Evolutionary conservation across 1,140 invertebrate species (phyloP).

Genomic region (Drosophila ficusphila): DNA sequence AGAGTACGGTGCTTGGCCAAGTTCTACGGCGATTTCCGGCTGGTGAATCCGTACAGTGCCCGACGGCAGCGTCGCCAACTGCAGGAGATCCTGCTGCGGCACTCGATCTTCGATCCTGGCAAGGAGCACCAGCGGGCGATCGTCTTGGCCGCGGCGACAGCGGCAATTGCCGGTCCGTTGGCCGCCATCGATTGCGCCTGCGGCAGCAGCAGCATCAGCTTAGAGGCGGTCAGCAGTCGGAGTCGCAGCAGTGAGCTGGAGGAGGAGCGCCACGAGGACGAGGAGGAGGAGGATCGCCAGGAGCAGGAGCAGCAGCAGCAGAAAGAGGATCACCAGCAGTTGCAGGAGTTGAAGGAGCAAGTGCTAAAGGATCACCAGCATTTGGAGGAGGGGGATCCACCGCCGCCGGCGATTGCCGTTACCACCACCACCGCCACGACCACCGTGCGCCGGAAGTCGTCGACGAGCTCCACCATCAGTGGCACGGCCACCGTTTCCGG

Average conservation of each 20-base stretch:
- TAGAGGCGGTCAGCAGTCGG: conserved; percentile 23
- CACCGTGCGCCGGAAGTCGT: conserved; percentile 52
- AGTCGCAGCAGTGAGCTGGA: conserved; percentile 44
- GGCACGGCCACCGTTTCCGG: conserved; percentile 42
- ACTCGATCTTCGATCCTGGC: conserved; percentile 77
- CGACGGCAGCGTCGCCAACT: conserved; percentile 71
- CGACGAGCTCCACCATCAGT: conserved; percentile 37
- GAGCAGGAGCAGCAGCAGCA: conserved; percentile 2
- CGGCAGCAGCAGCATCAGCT: conserved; percentile 35
- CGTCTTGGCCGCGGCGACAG: conserved; percentile 63
- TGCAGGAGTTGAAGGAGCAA: neutral
- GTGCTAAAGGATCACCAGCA: too few species aligned
- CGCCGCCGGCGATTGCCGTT: conserved; percentile 17
- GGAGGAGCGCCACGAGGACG: conserved; percentile 12
- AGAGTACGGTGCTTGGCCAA: conserved; percentile 72
- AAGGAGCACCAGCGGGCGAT: conserved; percentile 61
- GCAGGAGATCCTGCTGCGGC: conserved; percentile 74
- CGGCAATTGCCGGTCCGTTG: conserved; percentile 47
- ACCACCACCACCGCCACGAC: conserved; percentile 37
- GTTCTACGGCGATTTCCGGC: conserved; percentile 71
- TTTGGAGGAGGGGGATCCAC: conserved; percentile 13
- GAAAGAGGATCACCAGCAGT: neutral
- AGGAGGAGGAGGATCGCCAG: conserved; percentile 21
- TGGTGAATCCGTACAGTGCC: conserved; percentile 78
- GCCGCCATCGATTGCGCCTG: conserved; percentile 19